Evolutionary conservation across 2,113 vertebrate species (phyloP).

Genomic region (Erythrolamprus reginae): DNA sequence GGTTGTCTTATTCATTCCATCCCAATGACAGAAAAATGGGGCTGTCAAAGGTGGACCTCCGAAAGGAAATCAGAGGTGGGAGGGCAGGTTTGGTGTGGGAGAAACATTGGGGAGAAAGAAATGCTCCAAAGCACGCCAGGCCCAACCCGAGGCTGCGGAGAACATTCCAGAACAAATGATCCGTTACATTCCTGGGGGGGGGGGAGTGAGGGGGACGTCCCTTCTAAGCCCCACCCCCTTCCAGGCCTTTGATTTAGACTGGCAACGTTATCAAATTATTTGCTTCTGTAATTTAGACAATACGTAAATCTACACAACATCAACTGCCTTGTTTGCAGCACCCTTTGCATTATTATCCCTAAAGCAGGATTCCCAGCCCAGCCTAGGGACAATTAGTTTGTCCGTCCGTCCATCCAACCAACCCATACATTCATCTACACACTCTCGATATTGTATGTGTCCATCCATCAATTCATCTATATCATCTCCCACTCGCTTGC

Average conservation of each 20-base stretch:
- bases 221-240: background rate
- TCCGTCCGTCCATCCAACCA: too few species aligned
- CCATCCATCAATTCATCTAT: too few species aligned
- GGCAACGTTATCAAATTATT: background rate
- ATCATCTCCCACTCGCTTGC: too few species aligned
- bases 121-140: accelerated
- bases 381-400: background rate
- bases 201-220: too few species aligned
- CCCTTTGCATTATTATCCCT: background rate
- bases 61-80: background rate
- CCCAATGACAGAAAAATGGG: background rate
- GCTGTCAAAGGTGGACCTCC: background rate
- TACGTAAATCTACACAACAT: background rate
- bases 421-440: too few species aligned
- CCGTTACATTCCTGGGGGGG: too few species aligned
- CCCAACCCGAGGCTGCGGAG: background rate
- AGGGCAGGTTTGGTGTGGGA: accelerated
- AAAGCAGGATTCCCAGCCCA: background rate
- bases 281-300: background rate
- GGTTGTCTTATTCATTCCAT: background rate
- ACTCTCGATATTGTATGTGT: too few species aligned
- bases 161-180: background rate
- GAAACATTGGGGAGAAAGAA: background rate
- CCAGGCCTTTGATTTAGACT: too few species aligned
- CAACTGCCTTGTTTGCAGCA: background rate